phyloP scores from a whole-genome alignment of 2,888 invertebrate species.

The Schizotus pectinicornis region DNA sequence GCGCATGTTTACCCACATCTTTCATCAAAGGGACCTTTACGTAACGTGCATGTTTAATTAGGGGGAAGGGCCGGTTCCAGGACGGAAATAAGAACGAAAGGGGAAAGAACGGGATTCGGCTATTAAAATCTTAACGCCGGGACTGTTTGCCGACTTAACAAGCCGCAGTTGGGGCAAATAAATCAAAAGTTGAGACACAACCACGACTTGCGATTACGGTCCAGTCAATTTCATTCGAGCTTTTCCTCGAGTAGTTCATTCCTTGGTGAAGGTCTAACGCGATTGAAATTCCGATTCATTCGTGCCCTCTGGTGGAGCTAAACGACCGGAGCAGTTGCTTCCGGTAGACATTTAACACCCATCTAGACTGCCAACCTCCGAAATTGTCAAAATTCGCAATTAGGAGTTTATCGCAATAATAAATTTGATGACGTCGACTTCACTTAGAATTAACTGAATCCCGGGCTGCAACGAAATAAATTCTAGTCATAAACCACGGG shows the following conservation, averaged over 20 bases:
- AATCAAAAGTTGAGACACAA: too few species aligned
- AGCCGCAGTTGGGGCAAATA: too few species aligned
- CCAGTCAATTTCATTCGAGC: too few species aligned
- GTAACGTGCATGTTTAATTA: slow-evolving; percentile 2
- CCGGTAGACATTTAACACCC: too few species aligned
- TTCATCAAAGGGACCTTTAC: not conserved
- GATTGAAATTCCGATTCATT: too few species aligned
- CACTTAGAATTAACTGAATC: not conserved
- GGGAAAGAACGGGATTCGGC: not conserved
- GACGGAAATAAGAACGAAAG: not conserved
- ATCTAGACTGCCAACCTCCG: not conserved
- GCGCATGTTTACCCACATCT: slow-evolving; percentile 26
- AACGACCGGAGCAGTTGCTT: too few species aligned
- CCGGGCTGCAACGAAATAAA: not conserved
- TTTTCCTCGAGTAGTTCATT: too few species aligned
- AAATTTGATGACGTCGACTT: not conserved
- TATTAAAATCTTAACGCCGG: not conserved
- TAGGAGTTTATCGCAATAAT: not conserved
- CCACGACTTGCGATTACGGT: too few species aligned
- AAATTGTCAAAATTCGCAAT: not conserved
- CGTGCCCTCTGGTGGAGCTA: too few species aligned
- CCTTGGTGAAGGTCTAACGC: too few species aligned
- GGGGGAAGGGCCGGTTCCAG: not conserved
- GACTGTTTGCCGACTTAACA: not conserved
- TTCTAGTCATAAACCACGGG: slow-evolving; percentile 12